Percentiles rank a stretch among this genome's conserved stretches.
Conservation (phyloP, 1,140 invertebrate species). For the Oedothorax gibbosus region DNA sequence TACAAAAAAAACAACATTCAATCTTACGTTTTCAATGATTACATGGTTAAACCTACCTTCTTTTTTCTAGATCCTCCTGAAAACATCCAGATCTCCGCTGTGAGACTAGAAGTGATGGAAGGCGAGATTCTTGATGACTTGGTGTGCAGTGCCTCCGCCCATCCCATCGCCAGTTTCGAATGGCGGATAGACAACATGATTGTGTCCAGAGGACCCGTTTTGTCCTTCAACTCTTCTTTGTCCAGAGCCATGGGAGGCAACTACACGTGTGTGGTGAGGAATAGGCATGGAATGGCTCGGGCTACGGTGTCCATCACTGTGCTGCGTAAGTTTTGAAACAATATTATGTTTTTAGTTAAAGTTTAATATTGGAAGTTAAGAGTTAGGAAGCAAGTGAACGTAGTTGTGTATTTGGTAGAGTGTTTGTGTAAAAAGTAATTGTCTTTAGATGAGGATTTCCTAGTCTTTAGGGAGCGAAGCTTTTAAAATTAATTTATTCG, state of each 20-base stretch:
- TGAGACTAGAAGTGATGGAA: slow-evolving; percentile 80
- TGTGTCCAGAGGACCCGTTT: slow-evolving; percentile 58
- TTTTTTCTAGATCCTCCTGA: slow-evolving; percentile 82
- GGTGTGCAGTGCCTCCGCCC: slow-evolving; percentile 82
- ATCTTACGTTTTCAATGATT: too few relatives aligned
- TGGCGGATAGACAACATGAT: slow-evolving; percentile 59
- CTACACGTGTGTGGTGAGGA: slow-evolving; percentile 81
- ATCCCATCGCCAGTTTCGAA: slow-evolving; percentile 71
- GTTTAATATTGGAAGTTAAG: neutral
- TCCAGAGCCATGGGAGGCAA: slow-evolving; percentile 75
- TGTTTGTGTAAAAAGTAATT: too few relatives aligned
- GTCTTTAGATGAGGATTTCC: too few relatives aligned
- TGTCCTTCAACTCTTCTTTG: slow-evolving; percentile 72
- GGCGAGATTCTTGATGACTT: slow-evolving; percentile 77
- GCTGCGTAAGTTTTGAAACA: slow-evolving; percentile 76
- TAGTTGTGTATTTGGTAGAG: neutral
- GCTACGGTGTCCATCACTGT: slow-evolving; percentile 79
- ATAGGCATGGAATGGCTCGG: slow-evolving; percentile 78
- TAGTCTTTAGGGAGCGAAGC: too few relatives aligned
- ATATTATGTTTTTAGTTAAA: neutral
- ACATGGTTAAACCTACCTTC: slow-evolving; percentile 34
- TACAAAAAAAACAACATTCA: too few relatives aligned
- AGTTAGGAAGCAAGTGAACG: neutral
- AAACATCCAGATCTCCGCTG: slow-evolving; percentile 81
- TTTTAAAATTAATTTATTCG: too few relatives aligned